Percentiles rank a stretch among this genome's conserved stretches.
These are phyloP conservation scores for Gryllus longicercus DNA, from an alignment of 2,888 invertebrate species.

Conservation along the genomic window DNA sequence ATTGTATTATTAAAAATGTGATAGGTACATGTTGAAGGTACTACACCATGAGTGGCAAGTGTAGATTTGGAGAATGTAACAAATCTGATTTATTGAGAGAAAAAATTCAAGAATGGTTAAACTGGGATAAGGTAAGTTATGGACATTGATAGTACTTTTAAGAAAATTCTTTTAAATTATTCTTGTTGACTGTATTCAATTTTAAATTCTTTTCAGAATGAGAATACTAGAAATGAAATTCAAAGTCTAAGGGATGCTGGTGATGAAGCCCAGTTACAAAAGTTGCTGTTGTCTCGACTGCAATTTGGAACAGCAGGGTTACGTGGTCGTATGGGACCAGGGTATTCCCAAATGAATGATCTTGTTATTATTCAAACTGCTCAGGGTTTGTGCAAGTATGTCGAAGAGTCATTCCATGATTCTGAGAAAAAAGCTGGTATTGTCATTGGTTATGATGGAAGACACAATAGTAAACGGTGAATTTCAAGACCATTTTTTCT, in stretches of 20 bases:
- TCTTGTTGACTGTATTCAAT: slow-evolving; percentile 21
- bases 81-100: slow-evolving; percentile 37
- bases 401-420: slow-evolving; percentile 58
- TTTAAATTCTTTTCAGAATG: slow-evolving; percentile 53
- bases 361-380: slow-evolving; percentile 91
- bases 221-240: slow-evolving; percentile 62
- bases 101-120: slow-evolving; percentile 70
- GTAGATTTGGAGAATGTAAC: background rate
- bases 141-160: too few species aligned
- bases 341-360: slow-evolving; percentile 93
- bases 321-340: slow-evolving; percentile 88
- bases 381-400: slow-evolving; percentile 80
- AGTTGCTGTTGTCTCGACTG: slow-evolving; percentile 66
- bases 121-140: slow-evolving; percentile 64
- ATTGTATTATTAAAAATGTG: too few species aligned
- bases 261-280: slow-evolving; percentile 58
- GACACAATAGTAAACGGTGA: slow-evolving; percentile 85
- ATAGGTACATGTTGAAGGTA: background rate
- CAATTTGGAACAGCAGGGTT: slow-evolving; percentile 92
- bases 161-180: too few species aligned
- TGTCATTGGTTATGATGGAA: slow-evolving; percentile 88
- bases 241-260: slow-evolving; percentile 49
- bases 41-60: background rate
- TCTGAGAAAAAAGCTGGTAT: slow-evolving; percentile 65
- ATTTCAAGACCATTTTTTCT: slow-evolving; percentile 30